Base-by-base conservation (phyloP, 92 coral and sea anemone species). In the Micromussa lordhowensis region DNA sequence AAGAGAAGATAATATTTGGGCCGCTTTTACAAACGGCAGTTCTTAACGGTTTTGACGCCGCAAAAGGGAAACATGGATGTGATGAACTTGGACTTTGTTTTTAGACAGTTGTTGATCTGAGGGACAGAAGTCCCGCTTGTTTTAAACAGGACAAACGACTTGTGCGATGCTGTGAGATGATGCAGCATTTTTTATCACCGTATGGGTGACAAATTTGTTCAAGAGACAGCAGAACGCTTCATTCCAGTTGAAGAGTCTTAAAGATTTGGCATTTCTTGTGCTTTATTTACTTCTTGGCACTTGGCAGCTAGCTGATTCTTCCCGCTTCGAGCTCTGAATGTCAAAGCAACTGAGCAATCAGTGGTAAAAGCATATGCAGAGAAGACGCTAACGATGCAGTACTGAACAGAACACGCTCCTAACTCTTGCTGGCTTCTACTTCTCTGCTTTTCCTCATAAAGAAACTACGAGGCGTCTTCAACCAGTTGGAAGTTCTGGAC, bases 41-140 rank as follows among this genome's bases (percentile, higher is more conserved):
- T 75, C 88, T 73, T 57, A 84, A 72, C 72, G 88, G 81, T 84
- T 73, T 86, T 61, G 82, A 77, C 89, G 82, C 83, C 74, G 63
- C 82, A 15, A 57, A 44, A 15, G 64, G 87, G 76, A 57, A 38
- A 19, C 24, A 53, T 19, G 7, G 40, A 26, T 29, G 48, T 80
- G 49, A 32, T 35, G 40, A 82, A 31, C 86, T 82, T 24, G 68
- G 86, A 69, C 75, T 82, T 64, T 58, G 83, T 57, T 80, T 80
- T 35, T 63, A 81, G 76, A 81, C 55, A 36, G 49, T 63, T 40
- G 59, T 36, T 85, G 57, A 63, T 34, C 74, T 76, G 40, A 76
- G 73, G 29, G 30, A 21, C 61, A 28, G 19, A 83, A 71, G 29
- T 44, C 19, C 75, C 38, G 72, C 81, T 36, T 17, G 84, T 59